Evolutionary conservation across 2,797 vertebrate genomes (phyloP).

Genomic region (Enteromius mattozi): DNA sequence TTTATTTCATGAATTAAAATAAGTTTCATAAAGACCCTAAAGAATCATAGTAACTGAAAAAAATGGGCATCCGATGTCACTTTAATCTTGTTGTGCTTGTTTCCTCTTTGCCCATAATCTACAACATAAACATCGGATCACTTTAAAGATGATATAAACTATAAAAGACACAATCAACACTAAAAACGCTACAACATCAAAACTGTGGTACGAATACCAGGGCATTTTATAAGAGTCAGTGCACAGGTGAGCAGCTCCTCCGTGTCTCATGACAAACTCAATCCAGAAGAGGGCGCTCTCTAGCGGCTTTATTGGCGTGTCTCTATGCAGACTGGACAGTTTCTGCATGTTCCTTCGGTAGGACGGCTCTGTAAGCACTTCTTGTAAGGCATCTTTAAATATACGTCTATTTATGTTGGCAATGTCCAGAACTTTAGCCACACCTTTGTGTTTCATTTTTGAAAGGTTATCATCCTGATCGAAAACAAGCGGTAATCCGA

Average conservation of each 20-base stretch:
- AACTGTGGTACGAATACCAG: conserved; percentile 71
- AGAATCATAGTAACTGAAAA: too few relatives aligned
- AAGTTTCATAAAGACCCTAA: too few relatives aligned
- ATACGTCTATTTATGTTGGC: conserved; percentile 62
- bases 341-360: conserved; percentile 74
- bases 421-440: conserved; percentile 65
- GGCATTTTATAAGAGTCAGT: conserved; percentile 70
- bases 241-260: conserved; percentile 74
- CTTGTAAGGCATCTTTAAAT: conserved; percentile 69
- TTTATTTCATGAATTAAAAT: too few relatives aligned
- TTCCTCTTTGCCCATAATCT: conserved; percentile 56
- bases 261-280: conserved; percentile 77
- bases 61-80: neutral
- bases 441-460: conserved; percentile 68
- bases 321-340: conserved; percentile 72
- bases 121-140: conserved; percentile 62
- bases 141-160: conserved; percentile 50
- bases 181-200: conserved; percentile 66
- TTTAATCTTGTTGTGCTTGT: conserved; percentile 65
- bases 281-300: conserved; percentile 75
- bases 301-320: conserved; percentile 65
- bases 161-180: conserved; percentile 45
- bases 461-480: conserved; percentile 75
- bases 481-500: conserved; percentile 73
- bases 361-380: conserved; percentile 73